Percentiles rank a stretch among this genome's conserved stretches.
These are phyloP conservation scores for Aselliscus stoliczkanus DNA, from an alignment of 2,797 vertebrate species.

Conservation along the genomic window DNA sequence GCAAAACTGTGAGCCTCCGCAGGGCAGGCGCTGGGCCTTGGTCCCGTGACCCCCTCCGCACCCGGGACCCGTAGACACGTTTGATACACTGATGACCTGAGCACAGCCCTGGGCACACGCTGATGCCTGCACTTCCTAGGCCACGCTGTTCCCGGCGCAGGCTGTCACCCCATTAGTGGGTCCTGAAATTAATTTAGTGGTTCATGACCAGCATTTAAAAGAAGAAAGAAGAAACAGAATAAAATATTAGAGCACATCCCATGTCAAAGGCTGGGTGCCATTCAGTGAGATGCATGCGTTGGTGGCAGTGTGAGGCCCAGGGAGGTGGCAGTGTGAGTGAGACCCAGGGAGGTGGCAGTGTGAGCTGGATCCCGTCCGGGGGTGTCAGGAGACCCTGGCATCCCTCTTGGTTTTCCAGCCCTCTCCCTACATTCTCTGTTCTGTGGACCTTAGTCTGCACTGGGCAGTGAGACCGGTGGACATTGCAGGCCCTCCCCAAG, in stretches of 20 bases:
- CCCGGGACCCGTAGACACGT: rapidly evolving
- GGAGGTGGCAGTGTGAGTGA: too few relatives aligned
- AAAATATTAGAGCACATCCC: rapidly evolving
- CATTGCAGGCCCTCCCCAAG: background rate
- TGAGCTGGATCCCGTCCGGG: too few relatives aligned
- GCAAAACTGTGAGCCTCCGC: rapidly evolving
- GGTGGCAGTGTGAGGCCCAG: too few relatives aligned
- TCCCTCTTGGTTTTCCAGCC: background rate
- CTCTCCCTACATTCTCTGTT: rapidly evolving
- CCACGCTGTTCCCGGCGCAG: background rate
- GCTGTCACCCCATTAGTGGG: background rate
- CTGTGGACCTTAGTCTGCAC: background rate
- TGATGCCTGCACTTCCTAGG: background rate
- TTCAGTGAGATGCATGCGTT: rapidly evolving
- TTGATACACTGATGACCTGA: rapidly evolving
- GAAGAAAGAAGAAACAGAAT: background rate
- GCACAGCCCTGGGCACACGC: rapidly evolving
- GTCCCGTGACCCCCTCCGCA: rapidly evolving
- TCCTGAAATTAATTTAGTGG: background rate
- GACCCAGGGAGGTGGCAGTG: too few relatives aligned
- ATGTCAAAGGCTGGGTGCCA: rapidly evolving
- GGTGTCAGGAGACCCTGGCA: rapidly evolving
- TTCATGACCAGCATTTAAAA: background rate
- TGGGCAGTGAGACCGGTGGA: too few relatives aligned
- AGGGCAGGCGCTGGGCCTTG: background rate